phyloP scores from a whole-genome alignment of 2,888 invertebrate genomes.

The Nomada ruficornis region DNA sequence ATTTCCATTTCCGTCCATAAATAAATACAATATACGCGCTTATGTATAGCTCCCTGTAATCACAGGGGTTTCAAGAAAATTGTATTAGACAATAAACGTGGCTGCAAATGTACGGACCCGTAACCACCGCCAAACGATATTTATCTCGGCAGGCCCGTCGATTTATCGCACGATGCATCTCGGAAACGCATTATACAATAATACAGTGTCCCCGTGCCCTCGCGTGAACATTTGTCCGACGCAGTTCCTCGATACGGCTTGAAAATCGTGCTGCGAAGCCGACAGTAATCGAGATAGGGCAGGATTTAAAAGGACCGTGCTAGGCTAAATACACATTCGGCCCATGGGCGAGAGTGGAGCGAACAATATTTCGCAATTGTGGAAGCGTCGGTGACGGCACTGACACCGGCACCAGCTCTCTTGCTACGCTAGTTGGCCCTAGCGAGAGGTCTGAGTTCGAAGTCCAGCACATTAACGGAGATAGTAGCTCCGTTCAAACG shows the following conservation, averaged over 20 bases:
- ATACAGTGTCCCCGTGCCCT: slow-evolving; percentile 3
- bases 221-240: slow-evolving; percentile 9
- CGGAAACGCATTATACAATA: slow-evolving; percentile 11
- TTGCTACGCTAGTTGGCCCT: slow-evolving; percentile 68
- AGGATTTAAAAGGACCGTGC: slow-evolving; percentile 65
- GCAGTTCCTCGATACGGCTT: slow-evolving; percentile 38
- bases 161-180: slow-evolving; percentile 32
- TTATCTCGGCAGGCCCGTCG: slow-evolving; percentile 27
- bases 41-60: no score
- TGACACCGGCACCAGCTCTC: slow-evolving; percentile 33
- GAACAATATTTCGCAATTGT: slow-evolving; percentile 74
- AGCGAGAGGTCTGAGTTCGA: slow-evolving; percentile 71
- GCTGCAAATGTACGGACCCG: background rate
- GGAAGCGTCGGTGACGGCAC: slow-evolving; percentile 54
- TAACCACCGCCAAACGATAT: slow-evolving; percentile 6
- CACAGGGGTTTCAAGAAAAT: background rate
- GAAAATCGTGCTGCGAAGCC: slow-evolving; percentile 64
- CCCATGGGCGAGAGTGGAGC: slow-evolving; percentile 64
- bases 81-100: slow-evolving; percentile 13
- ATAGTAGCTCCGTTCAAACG: slow-evolving; percentile 83
- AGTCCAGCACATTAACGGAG: slow-evolving; percentile 82
- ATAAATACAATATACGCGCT: background rate
- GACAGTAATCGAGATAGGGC: slow-evolving; percentile 68
- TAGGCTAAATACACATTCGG: slow-evolving; percentile 70
- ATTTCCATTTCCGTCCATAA: background rate